Evolutionary conservation across 64 coral and sea anemone genomes (phyloP).

Genomic region (Pocillopora verrucosa): DNA sequence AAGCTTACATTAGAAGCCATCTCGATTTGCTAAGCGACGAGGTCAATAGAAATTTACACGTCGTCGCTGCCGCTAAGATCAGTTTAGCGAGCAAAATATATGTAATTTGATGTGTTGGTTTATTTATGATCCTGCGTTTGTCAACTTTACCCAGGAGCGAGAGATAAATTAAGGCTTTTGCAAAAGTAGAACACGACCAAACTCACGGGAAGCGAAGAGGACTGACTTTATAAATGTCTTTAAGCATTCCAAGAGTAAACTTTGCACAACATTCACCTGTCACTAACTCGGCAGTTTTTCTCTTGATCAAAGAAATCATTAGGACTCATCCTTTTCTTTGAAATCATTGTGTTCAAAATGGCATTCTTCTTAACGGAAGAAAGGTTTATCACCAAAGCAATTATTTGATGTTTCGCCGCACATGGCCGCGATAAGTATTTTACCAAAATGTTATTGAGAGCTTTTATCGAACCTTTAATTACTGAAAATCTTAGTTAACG

Average conservation of each 20-base stretch:
- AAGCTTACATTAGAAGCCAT: not conserved
- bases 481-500: conserved; percentile 31
- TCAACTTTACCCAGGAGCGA: not conserved
- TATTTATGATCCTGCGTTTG: not conserved
- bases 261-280: conserved; percentile 25
- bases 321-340: conserved; percentile 12
- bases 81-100: not conserved
- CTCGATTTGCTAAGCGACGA: not conserved
- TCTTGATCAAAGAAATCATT: conserved; percentile 12
- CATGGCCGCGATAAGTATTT: conserved; percentile 16
- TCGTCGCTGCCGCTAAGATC: not conserved
- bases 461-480: conserved; percentile 1
- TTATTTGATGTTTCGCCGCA: conserved; percentile 23
- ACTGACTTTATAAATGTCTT: not conserved
- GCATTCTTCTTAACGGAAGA: not conserved
- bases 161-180: not conserved
- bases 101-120: not conserved
- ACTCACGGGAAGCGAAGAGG: not conserved
- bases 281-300: not conserved
- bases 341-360: not conserved
- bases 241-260: conserved; percentile 23
- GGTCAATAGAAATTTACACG: not conserved
- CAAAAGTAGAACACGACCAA: not conserved
- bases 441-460: conserved; percentile 26
- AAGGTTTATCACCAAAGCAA: not conserved